phyloP scores from a whole-genome alignment of 2,797 vertebrate species.

The Jordanella pulchra region DNA sequence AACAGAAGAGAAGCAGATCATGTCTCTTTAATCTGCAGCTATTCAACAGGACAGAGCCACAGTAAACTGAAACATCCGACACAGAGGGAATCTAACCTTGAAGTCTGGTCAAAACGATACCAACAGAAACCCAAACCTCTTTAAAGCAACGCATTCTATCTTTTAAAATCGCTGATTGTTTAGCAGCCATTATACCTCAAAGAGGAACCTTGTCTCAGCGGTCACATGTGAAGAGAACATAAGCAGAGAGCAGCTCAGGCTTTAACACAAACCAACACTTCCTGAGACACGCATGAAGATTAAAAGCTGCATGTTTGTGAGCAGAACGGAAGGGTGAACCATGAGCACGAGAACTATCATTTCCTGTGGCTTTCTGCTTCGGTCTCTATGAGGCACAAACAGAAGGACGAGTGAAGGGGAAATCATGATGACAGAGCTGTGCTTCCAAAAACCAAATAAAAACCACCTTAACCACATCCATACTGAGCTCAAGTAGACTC shows the following conservation, averaged over 20 bases:
- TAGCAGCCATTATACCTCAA: conserved; percentile 20
- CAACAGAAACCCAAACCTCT: background rate
- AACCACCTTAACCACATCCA: background rate
- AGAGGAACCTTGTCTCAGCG: background rate
- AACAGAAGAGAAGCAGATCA: background rate
- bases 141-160: background rate
- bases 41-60: background rate
- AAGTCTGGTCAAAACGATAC: background rate
- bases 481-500: background rate
- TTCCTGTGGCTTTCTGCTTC: conserved; percentile 44
- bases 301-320: conserved; percentile 9
- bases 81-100: background rate
- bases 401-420: conserved; percentile 12
- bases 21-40: background rate
- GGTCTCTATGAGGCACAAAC: conserved; percentile 19
- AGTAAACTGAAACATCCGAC: background rate
- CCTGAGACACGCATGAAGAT: conserved; percentile 34
- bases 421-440: background rate
- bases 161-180: background rate
- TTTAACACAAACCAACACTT: conserved; percentile 29
- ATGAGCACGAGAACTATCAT: conserved; percentile 32
- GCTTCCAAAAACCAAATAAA: background rate
- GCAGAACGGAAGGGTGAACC: conserved; percentile 39
- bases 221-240: conserved; percentile 18
- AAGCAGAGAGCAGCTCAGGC: conserved; percentile 32